Conservation (phyloP, 2,888 invertebrate genomes). For the Petrolisthes manimaculis region DNA sequence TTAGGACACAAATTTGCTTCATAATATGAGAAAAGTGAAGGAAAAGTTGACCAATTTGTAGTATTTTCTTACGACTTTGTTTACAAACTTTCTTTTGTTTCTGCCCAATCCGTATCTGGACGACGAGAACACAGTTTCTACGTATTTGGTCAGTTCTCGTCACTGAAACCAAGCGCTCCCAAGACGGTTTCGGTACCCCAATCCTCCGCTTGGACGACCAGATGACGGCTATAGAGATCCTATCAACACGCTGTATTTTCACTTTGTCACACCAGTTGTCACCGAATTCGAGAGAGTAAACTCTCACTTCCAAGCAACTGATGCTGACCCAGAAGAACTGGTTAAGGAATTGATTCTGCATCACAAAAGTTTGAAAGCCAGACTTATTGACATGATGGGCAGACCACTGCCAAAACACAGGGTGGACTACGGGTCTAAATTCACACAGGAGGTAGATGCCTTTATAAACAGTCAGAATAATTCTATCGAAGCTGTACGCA, state of each 20-base stretch:
- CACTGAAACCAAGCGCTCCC: too few relatives aligned
- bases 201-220: too few relatives aligned
- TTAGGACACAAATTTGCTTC: too few relatives aligned
- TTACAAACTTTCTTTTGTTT: too few relatives aligned
- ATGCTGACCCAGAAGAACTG: slow-evolving; percentile 38
- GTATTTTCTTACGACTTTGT: too few relatives aligned
- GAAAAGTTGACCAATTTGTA: too few relatives aligned
- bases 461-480: neutral
- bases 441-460: slow-evolving; percentile 8
- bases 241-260: slow-evolving; percentile 25
- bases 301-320: slow-evolving; percentile 34
- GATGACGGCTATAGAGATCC: too few relatives aligned
- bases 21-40: too few relatives aligned
- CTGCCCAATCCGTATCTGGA: too few relatives aligned
- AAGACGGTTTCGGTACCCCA: too few relatives aligned
- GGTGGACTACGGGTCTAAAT: slow-evolving; percentile 34
- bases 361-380: slow-evolving; percentile 25
- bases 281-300: slow-evolving; percentile 33
- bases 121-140: too few relatives aligned
- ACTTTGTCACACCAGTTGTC: slow-evolving; percentile 29
- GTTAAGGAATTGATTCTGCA: slow-evolving; percentile 33
- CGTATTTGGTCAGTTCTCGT: too few relatives aligned
- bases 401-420: slow-evolving; percentile 19
- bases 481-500: slow-evolving; percentile 13
- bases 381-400: slow-evolving; percentile 3